phyloP scores from a whole-genome alignment of 2,113 vertebrate genomes.

The Lagopus leucura region DNA sequence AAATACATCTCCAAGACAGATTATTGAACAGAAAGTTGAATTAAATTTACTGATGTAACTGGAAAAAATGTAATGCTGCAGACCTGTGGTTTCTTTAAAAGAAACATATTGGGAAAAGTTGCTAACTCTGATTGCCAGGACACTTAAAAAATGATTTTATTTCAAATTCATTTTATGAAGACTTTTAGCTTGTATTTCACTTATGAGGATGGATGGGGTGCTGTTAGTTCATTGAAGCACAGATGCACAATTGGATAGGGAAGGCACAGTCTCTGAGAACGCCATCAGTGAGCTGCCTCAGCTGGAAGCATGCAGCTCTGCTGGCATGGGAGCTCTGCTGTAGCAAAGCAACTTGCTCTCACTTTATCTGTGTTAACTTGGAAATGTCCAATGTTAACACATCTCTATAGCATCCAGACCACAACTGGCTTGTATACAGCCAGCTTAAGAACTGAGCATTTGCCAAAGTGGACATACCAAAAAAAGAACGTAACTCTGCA shows the following conservation, averaged over 20 bases:
- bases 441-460: neutral
- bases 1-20: slow-evolving; percentile 33
- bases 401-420: neutral
- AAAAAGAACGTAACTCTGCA: neutral
- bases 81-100: slow-evolving; percentile 14
- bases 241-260: neutral
- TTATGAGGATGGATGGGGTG: neutral
- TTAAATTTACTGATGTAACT: slow-evolving; percentile 60
- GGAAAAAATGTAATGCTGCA: slow-evolving; percentile 64
- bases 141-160: neutral
- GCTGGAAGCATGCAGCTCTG: neutral
- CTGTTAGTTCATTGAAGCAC: neutral
- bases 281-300: neutral
- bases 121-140: neutral
- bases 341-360: neutral
- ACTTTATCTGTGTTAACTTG: neutral
- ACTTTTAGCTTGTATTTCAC: neutral
- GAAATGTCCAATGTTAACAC: neutral
- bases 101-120: neutral
- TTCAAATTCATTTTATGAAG: neutral
- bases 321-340: neutral
- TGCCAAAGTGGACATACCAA: neutral
- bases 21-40: slow-evolving; percentile 46
- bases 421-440: neutral
- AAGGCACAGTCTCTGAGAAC: neutral